Percentiles rank a stretch among this genome's conserved stretches.
phyloP scores from a whole-genome alignment of 2,888 invertebrate species.

The Latrodectus hesperus region DNA sequence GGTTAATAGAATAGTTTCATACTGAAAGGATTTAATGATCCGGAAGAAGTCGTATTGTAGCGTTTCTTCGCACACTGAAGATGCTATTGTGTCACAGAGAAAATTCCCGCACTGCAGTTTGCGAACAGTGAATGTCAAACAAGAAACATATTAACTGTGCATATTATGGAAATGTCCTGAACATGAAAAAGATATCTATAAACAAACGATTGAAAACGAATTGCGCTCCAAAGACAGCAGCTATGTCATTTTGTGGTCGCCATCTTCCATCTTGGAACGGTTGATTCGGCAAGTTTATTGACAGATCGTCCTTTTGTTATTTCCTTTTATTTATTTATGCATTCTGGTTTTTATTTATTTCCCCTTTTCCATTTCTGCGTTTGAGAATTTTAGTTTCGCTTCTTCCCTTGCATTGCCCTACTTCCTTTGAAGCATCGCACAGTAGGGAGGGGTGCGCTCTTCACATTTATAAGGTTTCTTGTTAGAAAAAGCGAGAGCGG shows the following conservation, averaged over 20 bases:
- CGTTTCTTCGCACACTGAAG: not conserved
- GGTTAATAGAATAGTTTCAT: no score
- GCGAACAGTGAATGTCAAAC: not conserved
- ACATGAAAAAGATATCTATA: not conserved
- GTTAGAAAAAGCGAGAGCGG: not conserved
- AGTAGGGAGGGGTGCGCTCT: not conserved
- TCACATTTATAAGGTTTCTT: slow-evolving; percentile 41
- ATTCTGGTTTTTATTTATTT: slow-evolving; percentile 10
- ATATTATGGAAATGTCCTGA: not conserved
- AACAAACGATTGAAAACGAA: slow-evolving; percentile 9
- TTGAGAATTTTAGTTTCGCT: not conserved
- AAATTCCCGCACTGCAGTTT: not conserved
- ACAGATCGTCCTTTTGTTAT: slow-evolving; percentile 29
- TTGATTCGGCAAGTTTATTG: slow-evolving; percentile 39
- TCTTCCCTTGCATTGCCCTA: slow-evolving; percentile 27
- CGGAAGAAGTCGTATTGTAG: no score
- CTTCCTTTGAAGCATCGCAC: slow-evolving; percentile 24
- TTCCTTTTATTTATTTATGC: slow-evolving; percentile 52
- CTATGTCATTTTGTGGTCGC: slow-evolving; percentile 33
- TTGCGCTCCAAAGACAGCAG: not conserved
- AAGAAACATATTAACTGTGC: not conserved
- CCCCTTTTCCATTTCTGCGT: not conserved
- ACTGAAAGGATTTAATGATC: no score
- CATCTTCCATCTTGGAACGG: slow-evolving; percentile 39
- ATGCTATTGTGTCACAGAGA: not conserved